Conservation (phyloP, 2,797 vertebrate species). For the Acestrorhynchus altus region DNA sequence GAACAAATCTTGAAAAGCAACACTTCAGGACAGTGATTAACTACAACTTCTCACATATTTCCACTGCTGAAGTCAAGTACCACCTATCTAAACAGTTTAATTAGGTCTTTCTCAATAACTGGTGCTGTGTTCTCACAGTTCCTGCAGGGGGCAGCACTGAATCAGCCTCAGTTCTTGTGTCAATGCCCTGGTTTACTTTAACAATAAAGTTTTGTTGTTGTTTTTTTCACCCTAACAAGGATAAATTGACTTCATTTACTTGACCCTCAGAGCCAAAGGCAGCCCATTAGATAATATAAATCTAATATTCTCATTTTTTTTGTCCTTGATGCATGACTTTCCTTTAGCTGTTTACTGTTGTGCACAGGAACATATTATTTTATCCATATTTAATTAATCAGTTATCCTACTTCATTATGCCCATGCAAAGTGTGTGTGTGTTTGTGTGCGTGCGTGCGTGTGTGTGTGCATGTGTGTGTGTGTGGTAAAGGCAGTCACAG, state of each 20-base stretch:
- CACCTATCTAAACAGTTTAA: too few species aligned
- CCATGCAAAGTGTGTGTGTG: too few species aligned
- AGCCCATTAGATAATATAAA: conserved; percentile 19
- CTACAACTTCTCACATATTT: too few species aligned
- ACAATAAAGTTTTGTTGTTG: neutral
- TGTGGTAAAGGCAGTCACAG: conserved; percentile 14
- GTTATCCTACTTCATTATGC: conserved; percentile 17
- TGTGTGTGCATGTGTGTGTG: neutral
- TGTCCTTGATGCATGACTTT: conserved; percentile 33
- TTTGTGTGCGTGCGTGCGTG: neutral
- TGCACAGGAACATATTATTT: conserved; percentile 4
- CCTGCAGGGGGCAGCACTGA: conserved; percentile 32
- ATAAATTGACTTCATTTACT: conserved; percentile 34
- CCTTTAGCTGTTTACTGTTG: conserved; percentile 16
- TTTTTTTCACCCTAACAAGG: conserved; percentile 5
- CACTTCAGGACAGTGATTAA: too few species aligned
- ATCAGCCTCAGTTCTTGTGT: neutral
- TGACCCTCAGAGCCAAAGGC: conserved; percentile 5
- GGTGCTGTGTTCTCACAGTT: neutral
- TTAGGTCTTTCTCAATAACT: too few species aligned
- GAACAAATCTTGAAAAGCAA: too few species aligned
- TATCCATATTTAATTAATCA: conserved; percentile 27
- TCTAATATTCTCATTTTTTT: conserved; percentile 21
- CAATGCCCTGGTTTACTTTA: neutral
- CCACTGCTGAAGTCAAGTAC: too few species aligned